Percentiles rank a stretch among this genome's conserved stretches.
phyloP scores from a whole-genome alignment of 1,140 invertebrate genomes.

The Kradibia gibbosae region DNA sequence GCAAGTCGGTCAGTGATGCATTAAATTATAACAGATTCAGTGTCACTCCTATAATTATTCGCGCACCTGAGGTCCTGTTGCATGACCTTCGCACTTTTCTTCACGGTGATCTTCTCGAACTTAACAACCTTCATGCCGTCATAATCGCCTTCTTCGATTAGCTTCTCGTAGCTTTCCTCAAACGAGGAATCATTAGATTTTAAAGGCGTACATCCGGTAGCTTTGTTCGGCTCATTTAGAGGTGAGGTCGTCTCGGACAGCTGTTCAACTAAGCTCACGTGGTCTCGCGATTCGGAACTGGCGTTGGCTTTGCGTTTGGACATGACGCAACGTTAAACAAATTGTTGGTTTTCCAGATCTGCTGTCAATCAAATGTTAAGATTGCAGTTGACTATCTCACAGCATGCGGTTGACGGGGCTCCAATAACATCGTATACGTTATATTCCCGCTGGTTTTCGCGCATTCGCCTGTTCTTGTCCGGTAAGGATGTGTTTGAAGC shows the following conservation, averaged over 20 bases:
- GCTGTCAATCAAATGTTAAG: no score
- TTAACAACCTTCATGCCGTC: conserved; percentile 77
- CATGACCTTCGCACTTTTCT: conserved; percentile 73
- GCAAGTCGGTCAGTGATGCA: no score
- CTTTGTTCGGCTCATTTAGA: conserved; percentile 63
- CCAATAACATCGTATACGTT: not conserved
- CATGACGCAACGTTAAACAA: not conserved
- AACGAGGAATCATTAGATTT: conserved; percentile 67
- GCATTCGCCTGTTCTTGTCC: not conserved
- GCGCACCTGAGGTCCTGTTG: conserved; percentile 13
- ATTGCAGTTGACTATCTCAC: not conserved
- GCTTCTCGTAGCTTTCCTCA: conserved; percentile 75
- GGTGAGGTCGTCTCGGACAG: conserved; percentile 74
- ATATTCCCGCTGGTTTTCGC: not conserved
- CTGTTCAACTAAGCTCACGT: conserved; percentile 84
- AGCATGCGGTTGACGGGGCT: not conserved
- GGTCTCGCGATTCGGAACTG: conserved; percentile 74
- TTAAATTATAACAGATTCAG: no score
- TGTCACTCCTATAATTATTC: no score
- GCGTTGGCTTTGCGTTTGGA: conserved; percentile 41
- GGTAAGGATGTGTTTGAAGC: conserved; percentile 37
- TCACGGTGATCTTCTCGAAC: conserved; percentile 79
- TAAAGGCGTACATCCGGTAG: conserved; percentile 55
- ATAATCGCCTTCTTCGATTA: conserved; percentile 78
- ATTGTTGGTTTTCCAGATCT: not conserved